phyloP scores from a whole-genome alignment of 2,113 vertebrate species.

The Mormyrus iriodes region DNA sequence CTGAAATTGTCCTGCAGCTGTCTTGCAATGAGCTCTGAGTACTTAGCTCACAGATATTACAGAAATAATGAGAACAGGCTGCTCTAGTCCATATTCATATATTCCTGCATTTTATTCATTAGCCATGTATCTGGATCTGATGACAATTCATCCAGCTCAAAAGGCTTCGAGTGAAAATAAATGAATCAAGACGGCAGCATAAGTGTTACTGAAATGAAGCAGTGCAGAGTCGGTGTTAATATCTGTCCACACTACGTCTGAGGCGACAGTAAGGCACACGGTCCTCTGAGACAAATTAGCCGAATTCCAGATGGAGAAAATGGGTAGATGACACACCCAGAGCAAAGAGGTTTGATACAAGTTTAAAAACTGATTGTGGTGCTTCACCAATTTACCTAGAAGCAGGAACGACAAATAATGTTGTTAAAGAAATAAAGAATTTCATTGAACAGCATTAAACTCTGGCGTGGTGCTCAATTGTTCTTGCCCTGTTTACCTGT shows the following conservation, averaged over 20 bases:
- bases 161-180: not conserved
- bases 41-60: not conserved
- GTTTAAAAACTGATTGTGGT: not conserved
- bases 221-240: not conserved
- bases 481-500: not conserved
- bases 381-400: not conserved
- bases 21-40: not conserved
- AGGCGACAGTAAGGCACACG: not conserved
- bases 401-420: not conserved
- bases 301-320: not conserved
- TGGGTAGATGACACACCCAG: not conserved
- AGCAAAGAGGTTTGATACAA: not conserved
- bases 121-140: not conserved
- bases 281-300: not conserved
- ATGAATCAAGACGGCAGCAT: not conserved
- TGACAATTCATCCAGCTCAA: not conserved
- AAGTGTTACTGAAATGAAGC: not conserved
- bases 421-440: not conserved
- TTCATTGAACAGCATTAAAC: not conserved
- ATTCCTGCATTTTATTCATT: not conserved
- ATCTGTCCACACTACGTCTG: not conserved
- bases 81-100: not conserved
- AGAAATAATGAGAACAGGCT: not conserved
- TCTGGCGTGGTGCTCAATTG: not conserved
- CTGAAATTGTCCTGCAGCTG: not conserved